A percentile compares a stretch with the other conserved stretches of the same genome.
phyloP scores from a whole-genome alignment of 2,113 vertebrate species.

The Mormyrus iriodes region DNA sequence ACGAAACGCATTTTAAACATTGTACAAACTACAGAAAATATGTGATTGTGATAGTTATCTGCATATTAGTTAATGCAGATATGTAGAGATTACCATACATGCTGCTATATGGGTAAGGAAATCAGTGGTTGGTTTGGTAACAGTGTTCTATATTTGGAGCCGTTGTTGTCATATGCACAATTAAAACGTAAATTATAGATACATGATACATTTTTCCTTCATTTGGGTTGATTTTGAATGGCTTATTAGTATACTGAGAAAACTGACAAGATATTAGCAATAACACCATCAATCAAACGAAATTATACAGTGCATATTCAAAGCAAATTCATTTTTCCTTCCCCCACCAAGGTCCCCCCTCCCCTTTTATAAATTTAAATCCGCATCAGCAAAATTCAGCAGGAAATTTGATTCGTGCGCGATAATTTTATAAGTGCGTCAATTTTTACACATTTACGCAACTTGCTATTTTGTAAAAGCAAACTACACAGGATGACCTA shows the following conservation, averaged over 20 bases:
- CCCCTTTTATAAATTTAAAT: constrained; percentile 3
- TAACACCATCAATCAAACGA: not conserved
- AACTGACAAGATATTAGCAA: not conserved
- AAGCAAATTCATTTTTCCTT: constrained; percentile 1
- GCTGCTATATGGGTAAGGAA: not conserved
- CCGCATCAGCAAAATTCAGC: not conserved
- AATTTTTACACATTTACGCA: constrained; percentile 5
- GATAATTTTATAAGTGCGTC: not conserved
- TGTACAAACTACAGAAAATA: not conserved
- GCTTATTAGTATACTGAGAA: not conserved
- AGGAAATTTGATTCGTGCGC: not conserved
- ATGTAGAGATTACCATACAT: not conserved
- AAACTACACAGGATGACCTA: not conserved
- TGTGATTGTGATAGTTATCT: not conserved
- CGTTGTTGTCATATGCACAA: constrained; percentile 12
- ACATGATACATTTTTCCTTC: not conserved
- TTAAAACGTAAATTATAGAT: not conserved
- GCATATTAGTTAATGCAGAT: not conserved
- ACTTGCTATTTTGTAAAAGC: not conserved
- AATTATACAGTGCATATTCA: constrained; percentile 1
- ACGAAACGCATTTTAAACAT: constrained; percentile 35
- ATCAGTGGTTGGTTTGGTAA: not conserved
- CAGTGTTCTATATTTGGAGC: constrained; percentile 14
- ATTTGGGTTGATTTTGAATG: not conserved
- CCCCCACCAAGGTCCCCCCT: not conserved